phyloP scores from a whole-genome alignment of 2,888 invertebrate species.

The Acrocyrtus sp. region DNA sequence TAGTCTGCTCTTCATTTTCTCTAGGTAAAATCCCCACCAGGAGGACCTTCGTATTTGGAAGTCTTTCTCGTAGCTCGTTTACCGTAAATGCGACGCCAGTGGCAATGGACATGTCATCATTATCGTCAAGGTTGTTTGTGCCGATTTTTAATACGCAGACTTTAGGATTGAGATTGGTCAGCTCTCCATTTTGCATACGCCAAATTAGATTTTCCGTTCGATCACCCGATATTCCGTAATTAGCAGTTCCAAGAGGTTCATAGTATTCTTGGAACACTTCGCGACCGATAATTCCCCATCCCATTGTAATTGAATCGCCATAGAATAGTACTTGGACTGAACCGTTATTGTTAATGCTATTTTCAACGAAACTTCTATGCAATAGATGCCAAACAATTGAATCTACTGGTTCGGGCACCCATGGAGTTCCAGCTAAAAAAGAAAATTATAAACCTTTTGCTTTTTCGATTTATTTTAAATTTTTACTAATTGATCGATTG shows the following conservation, averaged over 20 bases:
- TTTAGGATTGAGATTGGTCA: constrained; percentile 67
- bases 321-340: constrained; percentile 56
- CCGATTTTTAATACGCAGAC: constrained; percentile 69
- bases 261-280: constrained; percentile 46
- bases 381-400: constrained; percentile 50
- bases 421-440: constrained; percentile 30
- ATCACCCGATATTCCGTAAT: constrained; percentile 67
- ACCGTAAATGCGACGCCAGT: constrained; percentile 68
- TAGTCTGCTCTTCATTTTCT: constrained; percentile 8
- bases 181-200: constrained; percentile 70
- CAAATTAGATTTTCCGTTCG: constrained; percentile 70
- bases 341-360: constrained; percentile 45
- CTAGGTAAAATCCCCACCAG: constrained; percentile 47
- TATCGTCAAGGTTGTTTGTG: constrained; percentile 68
- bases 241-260: constrained; percentile 54
- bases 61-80: constrained; percentile 64
- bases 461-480: too few species aligned
- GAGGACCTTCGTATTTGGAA: constrained; percentile 49
- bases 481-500: too few species aligned
- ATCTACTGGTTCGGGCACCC: constrained; percentile 29
- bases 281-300: constrained; percentile 50
- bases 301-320: constrained; percentile 60
- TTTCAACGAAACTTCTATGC: constrained; percentile 46
- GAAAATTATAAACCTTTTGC: too few species aligned
- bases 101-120: constrained; percentile 67